These are phyloP conservation scores for Metellina segmentata DNA, from an alignment of 2,888 invertebrate genomes.

Conservation along the genomic window DNA sequence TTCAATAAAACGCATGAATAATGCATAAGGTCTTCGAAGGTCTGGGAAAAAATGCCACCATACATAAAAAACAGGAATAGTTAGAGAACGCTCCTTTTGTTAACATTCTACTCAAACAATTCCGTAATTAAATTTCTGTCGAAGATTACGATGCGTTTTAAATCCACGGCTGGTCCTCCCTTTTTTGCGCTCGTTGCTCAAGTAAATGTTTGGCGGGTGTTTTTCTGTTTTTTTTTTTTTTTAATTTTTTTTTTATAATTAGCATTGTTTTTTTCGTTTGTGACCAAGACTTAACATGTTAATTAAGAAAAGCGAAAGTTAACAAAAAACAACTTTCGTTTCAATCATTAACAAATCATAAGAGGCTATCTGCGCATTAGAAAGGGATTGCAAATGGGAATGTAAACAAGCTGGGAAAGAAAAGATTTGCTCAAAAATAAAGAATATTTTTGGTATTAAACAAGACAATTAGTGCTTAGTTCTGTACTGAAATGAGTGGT, in stretches of 20 bases:
- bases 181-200: background rate
- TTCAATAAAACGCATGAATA: slow-evolving; percentile 22
- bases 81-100: background rate
- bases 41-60: background rate
- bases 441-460: background rate
- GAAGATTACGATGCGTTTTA: slow-evolving; percentile 8
- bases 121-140: slow-evolving; percentile 27
- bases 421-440: background rate
- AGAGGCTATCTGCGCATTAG: background rate
- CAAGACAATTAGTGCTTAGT: background rate
- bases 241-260: slow-evolving; percentile 26
- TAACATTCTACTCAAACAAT: slow-evolving; percentile 21
- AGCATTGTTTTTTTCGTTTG: background rate
- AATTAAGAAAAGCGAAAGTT: background rate
- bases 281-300: background rate
- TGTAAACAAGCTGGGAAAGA: background rate
- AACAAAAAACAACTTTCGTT: background rate
- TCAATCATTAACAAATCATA: background rate
- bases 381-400: background rate
- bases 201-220: background rate
- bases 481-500: background rate
- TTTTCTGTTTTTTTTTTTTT: background rate
- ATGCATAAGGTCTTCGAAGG: slow-evolving; percentile 1
- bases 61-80: slow-evolving; percentile 3
- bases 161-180: background rate